Percentiles rank a stretch among this genome's conserved stretches.
phyloP scores from a whole-genome alignment of 2,113 vertebrate species.

The Morone chrysops region DNA sequence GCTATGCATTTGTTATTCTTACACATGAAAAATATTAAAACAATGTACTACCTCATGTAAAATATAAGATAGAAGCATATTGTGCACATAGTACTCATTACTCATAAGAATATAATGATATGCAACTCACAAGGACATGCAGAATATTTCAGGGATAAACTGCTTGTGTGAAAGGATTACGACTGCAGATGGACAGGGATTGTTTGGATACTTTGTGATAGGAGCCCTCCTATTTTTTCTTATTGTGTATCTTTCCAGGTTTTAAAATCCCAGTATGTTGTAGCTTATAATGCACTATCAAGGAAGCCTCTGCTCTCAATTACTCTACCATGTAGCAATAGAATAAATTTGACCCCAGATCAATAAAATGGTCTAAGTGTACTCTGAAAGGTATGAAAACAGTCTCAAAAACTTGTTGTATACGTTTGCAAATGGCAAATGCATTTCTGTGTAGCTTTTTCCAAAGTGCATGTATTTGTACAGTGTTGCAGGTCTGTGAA shows the following conservation, averaged over 20 bases:
- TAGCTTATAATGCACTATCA: background rate
- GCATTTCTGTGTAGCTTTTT: background rate
- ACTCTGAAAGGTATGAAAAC: background rate
- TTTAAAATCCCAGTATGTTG: background rate
- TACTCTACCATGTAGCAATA: background rate
- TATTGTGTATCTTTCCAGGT: background rate
- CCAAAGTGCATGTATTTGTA: background rate
- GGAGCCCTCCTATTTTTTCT: background rate
- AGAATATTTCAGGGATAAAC: too few species aligned
- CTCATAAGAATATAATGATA: too few species aligned
- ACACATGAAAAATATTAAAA: too few species aligned
- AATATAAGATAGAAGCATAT: too few species aligned
- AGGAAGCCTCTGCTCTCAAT: background rate
- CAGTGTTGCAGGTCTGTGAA: background rate
- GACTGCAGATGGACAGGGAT: background rate
- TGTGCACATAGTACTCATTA: too few species aligned
- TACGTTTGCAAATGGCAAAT: background rate
- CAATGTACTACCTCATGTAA: too few species aligned
- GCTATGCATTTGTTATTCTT: too few species aligned
- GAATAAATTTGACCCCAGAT: background rate
- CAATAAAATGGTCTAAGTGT: background rate
- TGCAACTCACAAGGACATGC: too few species aligned
- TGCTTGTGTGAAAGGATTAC: too few species aligned
- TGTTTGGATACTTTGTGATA: background rate
- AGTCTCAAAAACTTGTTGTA: background rate